Percentiles rank a stretch among this genome's conserved stretches.
phyloP scores from a whole-genome alignment of 2,888 invertebrate species.

The Trachelus troglodyta region DNA sequence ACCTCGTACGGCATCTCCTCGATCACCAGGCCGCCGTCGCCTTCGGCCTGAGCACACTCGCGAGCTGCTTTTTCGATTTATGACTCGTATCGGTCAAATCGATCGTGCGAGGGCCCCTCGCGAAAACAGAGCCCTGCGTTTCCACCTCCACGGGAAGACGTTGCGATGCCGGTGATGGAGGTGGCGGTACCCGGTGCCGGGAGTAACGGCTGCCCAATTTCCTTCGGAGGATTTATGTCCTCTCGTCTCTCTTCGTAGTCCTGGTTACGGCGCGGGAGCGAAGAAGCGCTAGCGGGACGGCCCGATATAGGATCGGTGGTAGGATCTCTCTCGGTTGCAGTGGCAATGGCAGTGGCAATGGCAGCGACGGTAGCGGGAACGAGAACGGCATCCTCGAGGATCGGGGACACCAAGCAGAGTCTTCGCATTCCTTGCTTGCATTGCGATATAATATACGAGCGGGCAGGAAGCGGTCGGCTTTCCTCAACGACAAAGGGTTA shows the following conservation, averaged over 20 bases:
- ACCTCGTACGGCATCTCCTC: neutral
- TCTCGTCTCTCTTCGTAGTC: neutral
- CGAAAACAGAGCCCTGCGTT: neutral
- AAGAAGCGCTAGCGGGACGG: neutral
- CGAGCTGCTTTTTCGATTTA: neutral
- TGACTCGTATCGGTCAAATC: neutral
- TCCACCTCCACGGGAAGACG: neutral
- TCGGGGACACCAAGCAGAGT: constrained; percentile 18
- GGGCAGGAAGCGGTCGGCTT: constrained; percentile 58
- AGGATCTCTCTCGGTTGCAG: neutral
- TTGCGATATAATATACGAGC: constrained; percentile 64
- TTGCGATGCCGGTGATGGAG: neutral
- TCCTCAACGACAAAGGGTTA: constrained; percentile 57
- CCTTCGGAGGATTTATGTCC: neutral
- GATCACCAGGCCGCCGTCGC: neutral
- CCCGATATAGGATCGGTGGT: neutral
- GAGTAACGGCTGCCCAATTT: neutral
- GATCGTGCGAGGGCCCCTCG: neutral
- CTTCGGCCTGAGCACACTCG: neutral
- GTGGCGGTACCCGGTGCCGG: neutral
- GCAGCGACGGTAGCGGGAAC: constrained; percentile 13
- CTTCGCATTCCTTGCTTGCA: constrained; percentile 48
- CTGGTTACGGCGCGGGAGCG: neutral
- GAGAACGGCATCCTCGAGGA: constrained; percentile 13
- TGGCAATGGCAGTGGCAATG: neutral